Evolutionary conservation across 2,113 vertebrate species (phyloP), one percentile per base, ranked within the genome.

Genomic region (Atractosteus spatula): DNA sequence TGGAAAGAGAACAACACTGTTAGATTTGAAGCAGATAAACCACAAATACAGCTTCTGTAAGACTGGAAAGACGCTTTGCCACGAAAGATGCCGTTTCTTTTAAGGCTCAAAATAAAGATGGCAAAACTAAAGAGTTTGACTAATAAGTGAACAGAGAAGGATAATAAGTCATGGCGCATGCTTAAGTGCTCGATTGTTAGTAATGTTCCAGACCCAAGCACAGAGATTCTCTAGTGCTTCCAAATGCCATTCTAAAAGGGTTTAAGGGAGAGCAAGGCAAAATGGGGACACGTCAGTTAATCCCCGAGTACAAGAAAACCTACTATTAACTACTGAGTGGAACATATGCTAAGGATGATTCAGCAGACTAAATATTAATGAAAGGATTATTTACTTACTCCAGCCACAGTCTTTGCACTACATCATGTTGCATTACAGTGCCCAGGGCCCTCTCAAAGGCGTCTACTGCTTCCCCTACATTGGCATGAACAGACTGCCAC

Each of bases 361-460:
- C 62, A 12, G 63, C 51, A 42, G 71, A 51, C 45, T 16, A n/a
- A 72, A 55, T 41, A 44, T 43, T 4, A 41, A 57, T 51, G 42
- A 4, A 62, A 47, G 5, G 6, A 3, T 70, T n/a, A 8, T 13
- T 47, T 43, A 96, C 96, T 96, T 92, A 99, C 97, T 99, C 96
- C 81, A 94, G 88, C 97, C 97, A 99, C 81, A 99, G 93, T 43
- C 86, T 91, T 85, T 96, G 94, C 17, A 98, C 91, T 69, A 93
- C 89, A 16, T 96, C 90, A 80, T 92, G 89, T 72, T 91, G 89
- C 86, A 94, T 88, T 67, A 92, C 78, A 0, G 93, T 88, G 2
- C 96, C 96, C 79, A 98, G 87, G 0, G 96, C 96, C 56, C 93
- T 86, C 89, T 98, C 97, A 51, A 95, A 99, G 41, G 96, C 94